Percentiles rank a stretch among this genome's conserved stretches.
Conservation (phyloP, 2,888 invertebrate species). For the Drosophila cognata region DNA sequence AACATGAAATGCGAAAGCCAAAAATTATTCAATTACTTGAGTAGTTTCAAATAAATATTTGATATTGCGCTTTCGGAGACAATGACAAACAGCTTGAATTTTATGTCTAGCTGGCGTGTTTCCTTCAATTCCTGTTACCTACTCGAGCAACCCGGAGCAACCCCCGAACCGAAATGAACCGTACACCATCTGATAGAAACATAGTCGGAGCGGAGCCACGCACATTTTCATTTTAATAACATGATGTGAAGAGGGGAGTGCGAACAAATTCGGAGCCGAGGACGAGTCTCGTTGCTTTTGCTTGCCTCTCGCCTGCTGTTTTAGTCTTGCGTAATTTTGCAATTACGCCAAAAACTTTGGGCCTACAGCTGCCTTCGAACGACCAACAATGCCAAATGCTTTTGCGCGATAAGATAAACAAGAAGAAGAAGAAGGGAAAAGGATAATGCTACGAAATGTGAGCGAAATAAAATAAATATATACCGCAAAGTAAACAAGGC, state of each 20-base stretch:
- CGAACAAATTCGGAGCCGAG: slow-evolving; percentile 4
- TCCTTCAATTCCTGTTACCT: slow-evolving; percentile 22
- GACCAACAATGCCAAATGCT: slow-evolving; percentile 45
- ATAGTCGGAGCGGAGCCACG: slow-evolving; percentile 58
- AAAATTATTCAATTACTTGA: slow-evolving; percentile 23
- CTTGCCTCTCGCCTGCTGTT: slow-evolving; percentile 7
- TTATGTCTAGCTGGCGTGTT: slow-evolving; percentile 66
- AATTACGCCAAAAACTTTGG: slow-evolving; percentile 58
- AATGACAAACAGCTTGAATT: slow-evolving; percentile 37
- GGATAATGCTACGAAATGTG: slow-evolving; percentile 45
- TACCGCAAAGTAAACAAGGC: slow-evolving; percentile 24
- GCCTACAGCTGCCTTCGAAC: slow-evolving; percentile 9
- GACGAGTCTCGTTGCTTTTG: slow-evolving; percentile 1
- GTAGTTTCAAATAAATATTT: background rate
- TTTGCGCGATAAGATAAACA: slow-evolving; percentile 53
- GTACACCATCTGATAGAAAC: background rate
- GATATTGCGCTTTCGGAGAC: slow-evolving; percentile 3
- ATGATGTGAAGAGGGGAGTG: slow-evolving; percentile 19
- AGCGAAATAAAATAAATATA: slow-evolving; percentile 39
- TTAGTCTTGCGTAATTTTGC: slow-evolving; percentile 70
- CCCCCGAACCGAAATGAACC: background rate
- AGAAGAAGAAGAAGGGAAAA: slow-evolving; percentile 19
- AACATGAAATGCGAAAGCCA: background rate
- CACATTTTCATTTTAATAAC: slow-evolving; percentile 67
- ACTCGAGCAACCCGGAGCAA: background rate